Base-by-base conservation (phyloP, 2,113 vertebrate species). In the Origma solitaria region DNA sequence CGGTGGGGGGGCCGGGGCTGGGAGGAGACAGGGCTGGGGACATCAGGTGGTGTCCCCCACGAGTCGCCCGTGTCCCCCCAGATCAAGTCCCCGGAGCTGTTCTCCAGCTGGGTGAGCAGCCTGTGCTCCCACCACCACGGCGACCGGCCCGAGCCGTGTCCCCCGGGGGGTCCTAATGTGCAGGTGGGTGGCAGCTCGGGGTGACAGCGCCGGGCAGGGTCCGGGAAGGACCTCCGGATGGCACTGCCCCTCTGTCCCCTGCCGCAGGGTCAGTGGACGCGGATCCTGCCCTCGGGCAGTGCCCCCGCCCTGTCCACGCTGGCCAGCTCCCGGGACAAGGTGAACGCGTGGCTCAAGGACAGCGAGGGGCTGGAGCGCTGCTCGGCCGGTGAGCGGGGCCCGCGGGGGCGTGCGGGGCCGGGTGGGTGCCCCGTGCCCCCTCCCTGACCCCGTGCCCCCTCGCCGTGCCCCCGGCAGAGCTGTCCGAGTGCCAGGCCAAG, bases 41-140 rank as follows among this genome's bases (percentile, higher is more conserved):
- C 5, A 0, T 20, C 16, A 3, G 42, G 28, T 28, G 8, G 3
- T 10, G 22, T 3, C 10, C 33, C 33, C 23, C 33, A 15, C 18
- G 69, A 19, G 73, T 23, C 12, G 0, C 22, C 30, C 5, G 15
- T 31, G 31, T 60, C 28, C 28, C 28, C 49, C 10, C 45, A 99
- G 99, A 98, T 98, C 90, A 99, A 99, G 96, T 99, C 97, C 82
- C 98, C 98, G 3, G 98, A 99, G 16, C 71, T 99, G 31, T 99
- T 99, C 76, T 97, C 98, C 88, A 99, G 98, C 92, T 99, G 99
- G 99, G 94, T 99, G 83, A 98, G 98, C 86, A 99, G 98, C 97
- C 98, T 99, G 50, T 98, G 98, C 66, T 96, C 97, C 37, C 99
- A 99, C 42, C 99, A 99, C 23, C 92, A 98, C 20, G 98, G 97